Conservation (phyloP, 2,113 vertebrate species). For the Dendrocopos noguchii region DNA sequence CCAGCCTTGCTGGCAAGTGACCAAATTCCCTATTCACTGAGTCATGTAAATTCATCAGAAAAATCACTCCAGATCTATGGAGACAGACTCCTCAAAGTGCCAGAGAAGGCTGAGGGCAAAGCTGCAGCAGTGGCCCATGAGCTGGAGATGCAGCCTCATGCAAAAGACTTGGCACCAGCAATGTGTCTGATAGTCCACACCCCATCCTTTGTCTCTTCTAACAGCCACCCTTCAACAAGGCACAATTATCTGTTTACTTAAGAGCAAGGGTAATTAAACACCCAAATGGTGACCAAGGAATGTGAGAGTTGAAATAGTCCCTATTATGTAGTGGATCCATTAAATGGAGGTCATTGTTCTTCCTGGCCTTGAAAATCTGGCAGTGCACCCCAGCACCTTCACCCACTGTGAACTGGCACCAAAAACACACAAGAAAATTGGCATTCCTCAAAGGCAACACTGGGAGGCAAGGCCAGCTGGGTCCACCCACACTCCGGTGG, state of each 20-base stretch:
- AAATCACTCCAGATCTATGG: background rate
- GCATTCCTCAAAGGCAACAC: background rate
- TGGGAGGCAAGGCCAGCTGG: background rate
- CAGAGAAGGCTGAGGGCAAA: background rate
- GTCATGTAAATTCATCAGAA: background rate
- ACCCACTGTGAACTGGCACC: background rate
- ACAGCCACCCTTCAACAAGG: background rate
- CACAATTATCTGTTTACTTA: conserved; percentile 38
- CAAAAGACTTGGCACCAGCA: background rate
- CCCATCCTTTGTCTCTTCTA: background rate
- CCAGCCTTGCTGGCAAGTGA: background rate
- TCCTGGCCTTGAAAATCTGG: background rate
- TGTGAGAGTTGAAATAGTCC: background rate
- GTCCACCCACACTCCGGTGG: fast-evolving
- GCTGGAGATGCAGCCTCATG: background rate
- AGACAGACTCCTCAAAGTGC: background rate
- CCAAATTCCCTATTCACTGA: background rate
- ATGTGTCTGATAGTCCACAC: background rate
- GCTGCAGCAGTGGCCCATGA: background rate
- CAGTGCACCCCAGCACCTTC: background rate
- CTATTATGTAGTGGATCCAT: background rate
- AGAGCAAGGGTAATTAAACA: conserved; percentile 6
- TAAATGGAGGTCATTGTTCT: conserved; percentile 22
- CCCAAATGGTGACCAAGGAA: background rate
- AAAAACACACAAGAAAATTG: background rate